phyloP scores from a whole-genome alignment of 2,888 invertebrate genomes.

The Synergus laeviventris region DNA sequence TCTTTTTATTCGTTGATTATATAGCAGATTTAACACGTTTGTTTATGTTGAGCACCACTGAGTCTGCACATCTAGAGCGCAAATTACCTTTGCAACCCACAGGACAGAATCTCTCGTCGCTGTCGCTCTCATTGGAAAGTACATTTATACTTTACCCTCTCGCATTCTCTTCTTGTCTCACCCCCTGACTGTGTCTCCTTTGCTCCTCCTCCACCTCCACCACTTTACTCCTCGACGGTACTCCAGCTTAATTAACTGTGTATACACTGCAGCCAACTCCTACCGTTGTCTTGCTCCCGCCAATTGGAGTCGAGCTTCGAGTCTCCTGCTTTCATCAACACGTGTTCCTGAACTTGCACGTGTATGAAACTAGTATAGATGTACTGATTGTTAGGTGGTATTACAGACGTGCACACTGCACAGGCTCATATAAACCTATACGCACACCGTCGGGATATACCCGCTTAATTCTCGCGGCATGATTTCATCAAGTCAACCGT shows the following conservation, averaged over 20 bases:
- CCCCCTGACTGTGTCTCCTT: conserved; percentile 41
- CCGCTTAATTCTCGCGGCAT: conserved; percentile 69
- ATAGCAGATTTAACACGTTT: background rate
- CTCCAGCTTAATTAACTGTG: conserved; percentile 75
- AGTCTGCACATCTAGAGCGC: conserved; percentile 66
- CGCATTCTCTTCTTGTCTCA: conserved; percentile 48
- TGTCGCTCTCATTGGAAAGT: conserved; percentile 42
- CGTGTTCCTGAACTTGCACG: conserved; percentile 43
- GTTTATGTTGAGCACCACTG: conserved; percentile 64
- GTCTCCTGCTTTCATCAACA: conserved; percentile 41
- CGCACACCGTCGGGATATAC: conserved; percentile 55
- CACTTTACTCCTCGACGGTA: conserved; percentile 60
- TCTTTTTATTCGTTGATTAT: background rate
- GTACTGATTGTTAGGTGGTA: conserved; percentile 4
- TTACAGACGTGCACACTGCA: conserved; percentile 51
- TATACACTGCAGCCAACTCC: conserved; percentile 74
- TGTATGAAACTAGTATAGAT: conserved; percentile 5
- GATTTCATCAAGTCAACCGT: conserved; percentile 74
- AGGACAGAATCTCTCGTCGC: conserved; percentile 48
- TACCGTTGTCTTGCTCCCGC: conserved; percentile 73
- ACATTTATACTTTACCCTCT: conserved; percentile 44
- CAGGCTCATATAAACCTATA: conserved; percentile 54
- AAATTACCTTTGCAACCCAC: conserved; percentile 70
- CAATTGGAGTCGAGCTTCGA: conserved; percentile 68
- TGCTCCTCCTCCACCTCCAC: conserved; percentile 39